phyloP scores from a whole-genome alignment of 2,888 invertebrate species.

The Ametastegia equiseti region DNA sequence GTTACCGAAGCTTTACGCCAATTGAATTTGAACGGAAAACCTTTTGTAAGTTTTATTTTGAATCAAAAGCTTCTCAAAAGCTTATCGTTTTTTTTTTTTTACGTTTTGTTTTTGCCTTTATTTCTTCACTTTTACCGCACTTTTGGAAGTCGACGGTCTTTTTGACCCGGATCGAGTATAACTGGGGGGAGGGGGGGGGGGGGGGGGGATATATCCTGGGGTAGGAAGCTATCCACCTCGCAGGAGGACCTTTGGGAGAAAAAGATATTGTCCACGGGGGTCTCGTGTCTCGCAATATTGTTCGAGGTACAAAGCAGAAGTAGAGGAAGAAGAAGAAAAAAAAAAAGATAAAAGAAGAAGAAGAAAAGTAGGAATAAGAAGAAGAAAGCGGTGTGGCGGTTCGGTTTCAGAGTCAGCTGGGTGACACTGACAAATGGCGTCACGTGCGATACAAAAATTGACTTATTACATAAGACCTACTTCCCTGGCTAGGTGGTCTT shows the following conservation, averaged over 20 bases:
- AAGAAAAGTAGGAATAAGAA: neutral
- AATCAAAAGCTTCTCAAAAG: neutral
- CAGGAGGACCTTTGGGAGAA: slow-evolving; percentile 10
- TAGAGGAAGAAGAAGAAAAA: neutral
- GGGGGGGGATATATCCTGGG: slow-evolving; percentile 44
- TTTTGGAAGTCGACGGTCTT: neutral
- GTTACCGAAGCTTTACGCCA: too few species aligned
- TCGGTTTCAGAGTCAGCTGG: slow-evolving; percentile 10
- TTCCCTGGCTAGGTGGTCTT: slow-evolving; percentile 14
- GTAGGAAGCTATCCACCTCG: neutral
- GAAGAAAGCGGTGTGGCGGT: neutral
- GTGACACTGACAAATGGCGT: slow-evolving; percentile 43
- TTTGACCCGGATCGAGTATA: slow-evolving; percentile 5
- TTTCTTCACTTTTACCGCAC: neutral
- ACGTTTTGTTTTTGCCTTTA: too few species aligned
- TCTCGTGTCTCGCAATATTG: slow-evolving; percentile 39
- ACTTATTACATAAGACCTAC: slow-evolving; percentile 43
- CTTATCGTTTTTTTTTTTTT: too few species aligned
- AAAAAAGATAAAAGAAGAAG: too few species aligned
- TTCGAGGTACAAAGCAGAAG: slow-evolving; percentile 33
- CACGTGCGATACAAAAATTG: slow-evolving; percentile 45
- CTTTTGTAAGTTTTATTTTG: too few species aligned
- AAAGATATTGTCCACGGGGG: slow-evolving; percentile 36
- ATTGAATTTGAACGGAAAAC: too few species aligned
- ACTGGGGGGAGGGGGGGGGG: neutral